Base-by-base conservation (phyloP, 2,888 invertebrate species). In the Rhimphoctona megacephalus region DNA sequence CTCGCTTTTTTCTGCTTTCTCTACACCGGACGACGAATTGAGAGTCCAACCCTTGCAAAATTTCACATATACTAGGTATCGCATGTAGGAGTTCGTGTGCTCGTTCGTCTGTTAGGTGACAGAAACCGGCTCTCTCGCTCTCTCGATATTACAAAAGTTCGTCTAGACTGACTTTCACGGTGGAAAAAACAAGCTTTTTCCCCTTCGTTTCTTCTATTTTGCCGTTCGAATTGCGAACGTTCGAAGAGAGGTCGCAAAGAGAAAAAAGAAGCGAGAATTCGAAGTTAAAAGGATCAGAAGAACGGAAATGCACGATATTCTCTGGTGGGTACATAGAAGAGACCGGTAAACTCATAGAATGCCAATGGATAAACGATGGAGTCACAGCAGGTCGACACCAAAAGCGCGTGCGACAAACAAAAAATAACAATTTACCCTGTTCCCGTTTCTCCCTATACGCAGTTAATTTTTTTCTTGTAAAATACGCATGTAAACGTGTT, bases 131-230 rank as follows among this genome's bases (percentile, higher is more conserved):
- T 61, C 67, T 64, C 69, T 69, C 81, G 79, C 89, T 89, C 89
- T 82, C 88, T 79, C 86, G 87, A 90, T 91, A 90, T 91, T 89
- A 89, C 90, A 89, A 90, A 90, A 91, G 91, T 90, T 90, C 89
- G 90, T 91, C 91, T 89, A 90, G 89, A 91, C 90, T 82, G 88
- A 74, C 90, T 87, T 88, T 86, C 83, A 83, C 77, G 76, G 46
- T 85, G 88, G 49, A 69, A 87, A 82, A 87, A 73, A 81, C 46
- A 52, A 22, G 25, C 25, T 64, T 77, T 83, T 80, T 77, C 66
- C 46, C 22, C 33, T 77, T 52, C 19, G 7, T 72, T 19, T 33
- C 30, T 19, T 30, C 36, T 43, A 9, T 22, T 39, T 33, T 36
- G 9, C 36, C 33, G 30, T 33, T 30, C 30, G 7, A 22, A 30